Conservation (phyloP, 2,113 vertebrate species). For the Psilopsiagon aurifrons region DNA sequence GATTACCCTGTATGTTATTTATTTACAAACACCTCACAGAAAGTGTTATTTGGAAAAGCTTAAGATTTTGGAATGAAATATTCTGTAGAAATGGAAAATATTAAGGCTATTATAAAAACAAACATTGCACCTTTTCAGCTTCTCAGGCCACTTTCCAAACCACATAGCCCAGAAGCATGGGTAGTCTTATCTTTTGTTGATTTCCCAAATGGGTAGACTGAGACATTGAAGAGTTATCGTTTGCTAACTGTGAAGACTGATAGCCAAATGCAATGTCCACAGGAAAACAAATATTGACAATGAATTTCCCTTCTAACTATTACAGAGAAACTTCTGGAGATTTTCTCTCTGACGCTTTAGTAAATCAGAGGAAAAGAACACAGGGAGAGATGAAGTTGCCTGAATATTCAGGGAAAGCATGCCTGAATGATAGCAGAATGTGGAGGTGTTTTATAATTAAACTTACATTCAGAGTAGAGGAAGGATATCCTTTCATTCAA, state of each 20-base stretch:
- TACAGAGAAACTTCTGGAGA: background rate
- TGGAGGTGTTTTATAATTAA: background rate
- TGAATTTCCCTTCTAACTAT: background rate
- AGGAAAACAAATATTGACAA: slow-evolving; percentile 5
- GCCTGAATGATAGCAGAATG: background rate
- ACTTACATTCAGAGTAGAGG: background rate
- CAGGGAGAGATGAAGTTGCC: background rate
- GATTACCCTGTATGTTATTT: background rate
- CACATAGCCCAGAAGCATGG: background rate
- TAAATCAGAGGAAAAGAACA: background rate
- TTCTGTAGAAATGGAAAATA: background rate
- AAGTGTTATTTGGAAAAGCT: background rate
- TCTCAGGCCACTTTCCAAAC: background rate
- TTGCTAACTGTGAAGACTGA: background rate
- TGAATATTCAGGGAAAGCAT: background rate
- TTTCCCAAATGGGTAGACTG: background rate
- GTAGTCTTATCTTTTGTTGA: slow-evolving; percentile 13
- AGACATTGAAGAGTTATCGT: background rate
- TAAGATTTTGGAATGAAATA: background rate
- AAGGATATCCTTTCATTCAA: background rate
- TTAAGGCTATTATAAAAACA: background rate
- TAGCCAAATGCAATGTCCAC: background rate
- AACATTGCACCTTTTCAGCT: background rate
- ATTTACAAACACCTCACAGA: background rate
- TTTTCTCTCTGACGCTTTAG: background rate